A percentile compares a stretch with the other conserved stretches of the same genome.
phyloP scores from a whole-genome alignment of 2,888 invertebrate genomes.

The Eristalis pertinax region DNA sequence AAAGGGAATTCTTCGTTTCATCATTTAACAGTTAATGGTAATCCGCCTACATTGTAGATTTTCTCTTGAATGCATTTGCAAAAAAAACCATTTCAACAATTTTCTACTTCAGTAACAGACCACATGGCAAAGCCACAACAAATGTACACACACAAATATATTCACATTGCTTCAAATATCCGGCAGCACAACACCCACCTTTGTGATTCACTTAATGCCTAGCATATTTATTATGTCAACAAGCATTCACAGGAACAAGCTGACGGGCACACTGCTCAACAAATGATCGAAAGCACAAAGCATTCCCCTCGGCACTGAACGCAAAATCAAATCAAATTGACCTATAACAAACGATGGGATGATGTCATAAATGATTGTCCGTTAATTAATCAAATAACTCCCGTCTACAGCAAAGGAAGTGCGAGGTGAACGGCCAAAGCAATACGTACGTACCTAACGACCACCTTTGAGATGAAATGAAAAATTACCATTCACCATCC shows the following conservation, averaged over 20 bases:
- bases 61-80: too few relatives aligned
- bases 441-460: slow-evolving; percentile 4
- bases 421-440: slow-evolving; percentile 30
- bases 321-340: slow-evolving; percentile 61
- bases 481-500: slow-evolving; percentile 57
- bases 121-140: too few relatives aligned
- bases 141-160: neutral
- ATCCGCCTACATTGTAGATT: too few relatives aligned
- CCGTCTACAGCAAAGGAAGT: slow-evolving; percentile 18
- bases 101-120: too few relatives aligned
- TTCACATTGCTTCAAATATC: slow-evolving; percentile 1
- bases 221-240: slow-evolving; percentile 45
- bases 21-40: too few relatives aligned
- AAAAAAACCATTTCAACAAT: too few relatives aligned
- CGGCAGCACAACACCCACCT: neutral
- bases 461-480: slow-evolving; percentile 52
- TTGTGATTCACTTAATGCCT: slow-evolving; percentile 17
- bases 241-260: neutral
- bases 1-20: too few relatives aligned
- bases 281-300: slow-evolving; percentile 20
- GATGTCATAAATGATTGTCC: slow-evolving; percentile 56
- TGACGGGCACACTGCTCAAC: slow-evolving; percentile 10
- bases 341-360: slow-evolving; percentile 63
- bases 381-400: slow-evolving; percentile 66
- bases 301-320: slow-evolving; percentile 22